Percentiles rank a stretch among this genome's conserved stretches.
Conservation (phyloP, 2,888 invertebrate genomes). For the Gymnocheta viridis region DNA sequence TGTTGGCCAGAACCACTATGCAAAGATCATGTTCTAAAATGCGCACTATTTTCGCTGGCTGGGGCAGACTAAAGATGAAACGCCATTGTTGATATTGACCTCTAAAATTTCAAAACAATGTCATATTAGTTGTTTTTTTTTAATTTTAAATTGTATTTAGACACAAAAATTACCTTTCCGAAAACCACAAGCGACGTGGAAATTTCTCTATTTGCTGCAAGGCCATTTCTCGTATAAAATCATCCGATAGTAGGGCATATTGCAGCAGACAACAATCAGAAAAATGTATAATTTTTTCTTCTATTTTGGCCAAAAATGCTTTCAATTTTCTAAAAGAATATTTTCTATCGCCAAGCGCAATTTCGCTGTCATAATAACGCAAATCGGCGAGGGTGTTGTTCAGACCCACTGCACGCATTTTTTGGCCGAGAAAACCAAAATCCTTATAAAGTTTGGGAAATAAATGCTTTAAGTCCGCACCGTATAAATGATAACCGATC, state of each 20-base stretch:
- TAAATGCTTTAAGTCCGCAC: constrained; percentile 72
- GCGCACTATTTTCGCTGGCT: constrained; percentile 74
- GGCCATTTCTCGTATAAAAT: constrained; percentile 77
- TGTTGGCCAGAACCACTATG: constrained; percentile 76
- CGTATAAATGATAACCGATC: constrained; percentile 79
- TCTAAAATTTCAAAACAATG: constrained; percentile 69
- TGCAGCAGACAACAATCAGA: constrained; percentile 78
- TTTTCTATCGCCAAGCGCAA: constrained; percentile 66
- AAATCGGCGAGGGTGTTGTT: constrained; percentile 79
- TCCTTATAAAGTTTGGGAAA: constrained; percentile 80
- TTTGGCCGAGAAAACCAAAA: constrained; percentile 81
- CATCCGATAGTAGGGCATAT: constrained; percentile 78
- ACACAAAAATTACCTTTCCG: constrained; percentile 76
- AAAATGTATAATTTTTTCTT: constrained; percentile 79
- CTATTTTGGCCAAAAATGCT: constrained; percentile 79
- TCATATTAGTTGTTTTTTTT: background rate
- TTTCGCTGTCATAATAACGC: constrained; percentile 75
- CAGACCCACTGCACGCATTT: constrained; percentile 78
- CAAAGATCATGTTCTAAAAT: constrained; percentile 78
- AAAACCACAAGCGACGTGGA: constrained; percentile 78
- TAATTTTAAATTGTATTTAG: background rate
- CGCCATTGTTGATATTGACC: constrained; percentile 80
- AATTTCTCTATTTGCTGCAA: constrained; percentile 76
- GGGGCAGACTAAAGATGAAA: constrained; percentile 78
- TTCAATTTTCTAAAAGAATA: constrained; percentile 70